Percentiles rank a stretch among this genome's conserved stretches.
Evolutionary conservation across 2,888 invertebrate genomes (phyloP).

Genomic region (Apotomis turbidana): DNA sequence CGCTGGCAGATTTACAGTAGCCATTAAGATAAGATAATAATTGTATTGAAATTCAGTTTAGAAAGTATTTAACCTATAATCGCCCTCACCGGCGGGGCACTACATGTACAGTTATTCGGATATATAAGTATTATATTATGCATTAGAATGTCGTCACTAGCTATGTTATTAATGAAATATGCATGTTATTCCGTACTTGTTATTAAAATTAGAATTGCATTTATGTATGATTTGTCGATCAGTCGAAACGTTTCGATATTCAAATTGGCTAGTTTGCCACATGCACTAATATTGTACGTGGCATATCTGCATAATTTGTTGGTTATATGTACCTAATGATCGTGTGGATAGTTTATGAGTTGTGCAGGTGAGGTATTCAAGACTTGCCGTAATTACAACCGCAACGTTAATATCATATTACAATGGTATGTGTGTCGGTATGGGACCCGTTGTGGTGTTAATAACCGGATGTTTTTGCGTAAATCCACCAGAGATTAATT

Average conservation of each 20-base stretch:
- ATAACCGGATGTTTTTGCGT: neutral
- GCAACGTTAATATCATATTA: conserved; percentile 23
- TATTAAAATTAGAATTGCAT: conserved; percentile 59
- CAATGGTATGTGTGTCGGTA: conserved; percentile 16
- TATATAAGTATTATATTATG: conserved; percentile 1
- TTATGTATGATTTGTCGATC: conserved; percentile 56
- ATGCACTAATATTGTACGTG: conserved; percentile 44
- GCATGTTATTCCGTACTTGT: conserved; percentile 47
- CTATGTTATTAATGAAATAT: neutral
- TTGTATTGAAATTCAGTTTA: too few species aligned
- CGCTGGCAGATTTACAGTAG: too few species aligned
- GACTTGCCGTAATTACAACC: conserved; percentile 36
- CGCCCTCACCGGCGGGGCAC: too few species aligned
- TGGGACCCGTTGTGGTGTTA: conserved; percentile 3
- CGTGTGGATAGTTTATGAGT: conserved; percentile 28
- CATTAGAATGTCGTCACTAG: conserved; percentile 8
- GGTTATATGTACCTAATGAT: conserved; percentile 9
- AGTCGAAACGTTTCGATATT: conserved; percentile 64
- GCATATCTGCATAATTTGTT: conserved; percentile 29
- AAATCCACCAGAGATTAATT: too few species aligned
- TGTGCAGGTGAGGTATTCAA: conserved; percentile 35
- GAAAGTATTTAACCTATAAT: too few species aligned
- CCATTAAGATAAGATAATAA: too few species aligned
- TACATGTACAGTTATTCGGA: too few species aligned
- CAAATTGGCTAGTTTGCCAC: conserved; percentile 55